Evolutionary conservation across 2,113 vertebrate genomes (phyloP).

Genomic region (Platanista minor): DNA sequence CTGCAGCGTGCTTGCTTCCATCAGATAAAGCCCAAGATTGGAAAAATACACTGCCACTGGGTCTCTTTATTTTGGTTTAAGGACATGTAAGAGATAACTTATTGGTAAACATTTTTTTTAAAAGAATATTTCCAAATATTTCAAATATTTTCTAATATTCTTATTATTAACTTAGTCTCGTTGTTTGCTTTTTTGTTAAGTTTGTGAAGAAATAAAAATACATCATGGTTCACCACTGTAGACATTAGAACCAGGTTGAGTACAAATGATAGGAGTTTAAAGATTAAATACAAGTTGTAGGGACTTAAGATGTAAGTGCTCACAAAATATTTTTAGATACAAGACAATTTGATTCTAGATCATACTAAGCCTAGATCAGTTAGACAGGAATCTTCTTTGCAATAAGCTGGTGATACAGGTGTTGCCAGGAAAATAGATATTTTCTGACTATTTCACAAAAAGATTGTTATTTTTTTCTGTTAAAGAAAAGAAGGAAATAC

Average conservation of each 20-base stretch:
- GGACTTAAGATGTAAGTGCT: conserved; percentile 43
- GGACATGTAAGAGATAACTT: conserved; percentile 64
- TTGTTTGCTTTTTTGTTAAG: conserved; percentile 36
- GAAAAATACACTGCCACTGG: conserved; percentile 51
- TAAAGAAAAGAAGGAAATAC: conserved; percentile 52
- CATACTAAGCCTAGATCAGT: neutral
- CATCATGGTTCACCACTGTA: conserved; percentile 49
- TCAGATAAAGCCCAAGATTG: neutral
- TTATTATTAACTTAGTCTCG: neutral
- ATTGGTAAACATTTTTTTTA: conserved; percentile 34
- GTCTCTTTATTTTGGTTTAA: conserved; percentile 57
- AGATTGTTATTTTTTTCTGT: neutral
- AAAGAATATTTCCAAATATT: neutral
- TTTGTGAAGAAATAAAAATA: conserved; percentile 59
- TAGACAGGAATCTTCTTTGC: neutral
- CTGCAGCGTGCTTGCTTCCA: too few relatives aligned
- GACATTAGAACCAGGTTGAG: conserved; percentile 50
- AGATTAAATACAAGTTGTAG: neutral
- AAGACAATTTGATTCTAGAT: neutral
- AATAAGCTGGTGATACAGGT: neutral
- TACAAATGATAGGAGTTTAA: neutral
- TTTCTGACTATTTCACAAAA: conserved; percentile 36
- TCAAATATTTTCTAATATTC: neutral
- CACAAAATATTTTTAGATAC: neutral
- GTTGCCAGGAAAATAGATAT: conserved; percentile 12